Conservation (phyloP, 2,113 vertebrate genomes). For the Merops nubicus region DNA sequence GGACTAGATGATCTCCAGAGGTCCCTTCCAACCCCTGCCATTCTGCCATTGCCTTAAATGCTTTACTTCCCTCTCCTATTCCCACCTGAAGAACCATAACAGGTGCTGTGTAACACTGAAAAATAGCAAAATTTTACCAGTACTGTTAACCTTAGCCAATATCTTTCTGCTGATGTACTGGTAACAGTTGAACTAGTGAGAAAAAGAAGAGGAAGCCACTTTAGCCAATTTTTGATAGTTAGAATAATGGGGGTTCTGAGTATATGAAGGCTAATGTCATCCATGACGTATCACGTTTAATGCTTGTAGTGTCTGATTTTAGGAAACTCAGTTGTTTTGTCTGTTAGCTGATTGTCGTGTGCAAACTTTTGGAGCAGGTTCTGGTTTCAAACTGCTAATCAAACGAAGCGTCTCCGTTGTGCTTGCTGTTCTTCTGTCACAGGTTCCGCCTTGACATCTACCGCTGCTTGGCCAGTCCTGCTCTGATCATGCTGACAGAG, state of each 20-base stretch:
- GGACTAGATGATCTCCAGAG: not conserved
- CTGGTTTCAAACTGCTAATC: not conserved
- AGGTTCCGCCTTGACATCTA: constrained; percentile 99
- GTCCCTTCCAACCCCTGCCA: not conserved
- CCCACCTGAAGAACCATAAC: not conserved
- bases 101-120: not conserved
- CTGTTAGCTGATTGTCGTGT: not conserved
- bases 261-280: not conserved
- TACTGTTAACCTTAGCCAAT: not conserved
- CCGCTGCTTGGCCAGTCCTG: constrained; percentile 95
- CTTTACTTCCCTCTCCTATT: not conserved
- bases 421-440: not conserved
- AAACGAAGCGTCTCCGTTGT: not conserved
- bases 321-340: not conserved
- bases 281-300: not conserved
- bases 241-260: not conserved
- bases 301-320: not conserved
- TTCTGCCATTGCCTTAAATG: not conserved
- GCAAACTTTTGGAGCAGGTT: not conserved
- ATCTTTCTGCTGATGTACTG: not conserved
- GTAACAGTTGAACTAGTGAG: not conserved
- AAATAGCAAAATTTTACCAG: not conserved
- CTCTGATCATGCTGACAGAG: constrained; percentile 97
- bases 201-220: not conserved
- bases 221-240: not conserved